Evolutionary conservation across 2,888 invertebrate genomes (phyloP).

Genomic region (Melanostoma scalare): DNA sequence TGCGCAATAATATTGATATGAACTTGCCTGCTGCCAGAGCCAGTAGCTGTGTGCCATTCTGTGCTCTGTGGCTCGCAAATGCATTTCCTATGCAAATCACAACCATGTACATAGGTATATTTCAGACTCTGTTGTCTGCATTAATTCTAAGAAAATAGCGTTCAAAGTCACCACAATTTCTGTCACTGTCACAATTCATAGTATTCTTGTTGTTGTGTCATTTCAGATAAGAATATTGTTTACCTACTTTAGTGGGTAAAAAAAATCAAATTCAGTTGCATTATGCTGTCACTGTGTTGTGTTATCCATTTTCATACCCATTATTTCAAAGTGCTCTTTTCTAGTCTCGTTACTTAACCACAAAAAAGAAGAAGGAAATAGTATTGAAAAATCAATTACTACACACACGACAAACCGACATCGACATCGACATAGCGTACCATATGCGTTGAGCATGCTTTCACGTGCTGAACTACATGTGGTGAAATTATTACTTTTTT

Average conservation of each 20-base stretch:
- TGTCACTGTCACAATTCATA: conserved; percentile 35
- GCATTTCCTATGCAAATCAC: conserved; percentile 56
- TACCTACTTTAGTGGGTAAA: conserved; percentile 6
- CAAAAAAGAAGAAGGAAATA: conserved; percentile 2
- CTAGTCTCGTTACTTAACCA: conserved; percentile 17
- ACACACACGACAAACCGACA: conserved; percentile 19
- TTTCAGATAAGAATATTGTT: conserved; percentile 39
- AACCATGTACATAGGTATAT: conserved; percentile 12
- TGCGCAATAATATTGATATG: conserved; percentile 26
- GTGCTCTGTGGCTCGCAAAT: conserved; percentile 15
- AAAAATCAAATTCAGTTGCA: conserved; percentile 38
- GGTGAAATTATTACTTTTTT: conserved; percentile 29
- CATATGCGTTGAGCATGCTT: conserved; percentile 25
- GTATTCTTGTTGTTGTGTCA: conserved; percentile 11
- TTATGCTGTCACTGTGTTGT: background rate
- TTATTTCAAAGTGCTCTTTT: conserved; percentile 21
- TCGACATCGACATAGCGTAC: conserved; percentile 7
- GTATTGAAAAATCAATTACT: conserved; percentile 37
- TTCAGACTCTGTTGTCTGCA: conserved; percentile 27
- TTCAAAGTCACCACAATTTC: conserved; percentile 39
- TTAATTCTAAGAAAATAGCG: conserved; percentile 51
- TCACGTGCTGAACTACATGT: conserved; percentile 50
- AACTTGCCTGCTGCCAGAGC: conserved; percentile 14
- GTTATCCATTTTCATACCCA: conserved; percentile 43
- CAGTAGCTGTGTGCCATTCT: conserved; percentile 32